A percentile compares a stretch with the other conserved stretches of the same genome.
Evolutionary conservation across 2,113 vertebrate genomes (phyloP).

Genomic region (Ophthalmolycus amberensis): DNA sequence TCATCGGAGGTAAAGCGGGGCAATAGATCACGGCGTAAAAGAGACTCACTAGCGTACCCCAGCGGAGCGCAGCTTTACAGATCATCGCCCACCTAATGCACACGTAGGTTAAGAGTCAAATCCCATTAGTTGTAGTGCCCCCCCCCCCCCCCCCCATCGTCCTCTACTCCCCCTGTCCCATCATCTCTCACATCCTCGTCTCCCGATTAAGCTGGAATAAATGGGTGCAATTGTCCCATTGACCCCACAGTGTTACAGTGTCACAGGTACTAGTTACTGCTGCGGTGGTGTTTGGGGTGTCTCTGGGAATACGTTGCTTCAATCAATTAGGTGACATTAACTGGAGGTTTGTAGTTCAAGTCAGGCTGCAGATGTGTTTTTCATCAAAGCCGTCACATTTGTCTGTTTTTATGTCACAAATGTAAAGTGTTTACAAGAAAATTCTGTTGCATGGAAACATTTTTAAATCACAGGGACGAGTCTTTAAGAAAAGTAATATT

Average conservation of each 20-base stretch:
- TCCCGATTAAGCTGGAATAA: conserved; percentile 73
- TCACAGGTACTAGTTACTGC: conserved; percentile 27
- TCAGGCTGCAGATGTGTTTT: neutral
- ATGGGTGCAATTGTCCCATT: conserved; percentile 60
- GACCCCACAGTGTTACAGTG: conserved; percentile 36
- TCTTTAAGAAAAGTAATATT: no score
- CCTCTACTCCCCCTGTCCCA: conserved; percentile 11
- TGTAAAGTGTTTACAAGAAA: neutral
- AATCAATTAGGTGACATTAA: conserved; percentile 4
- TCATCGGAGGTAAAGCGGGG: conserved; percentile 81
- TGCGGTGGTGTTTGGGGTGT: neutral
- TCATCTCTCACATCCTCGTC: conserved; percentile 25
- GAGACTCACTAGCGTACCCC: conserved; percentile 83
- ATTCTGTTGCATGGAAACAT: neutral
- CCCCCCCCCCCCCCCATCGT: conserved; percentile 27
- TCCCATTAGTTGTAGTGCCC: conserved; percentile 70
- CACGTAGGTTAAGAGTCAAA: conserved; percentile 83
- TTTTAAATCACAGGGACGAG: neutral
- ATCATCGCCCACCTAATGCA: conserved; percentile 85
- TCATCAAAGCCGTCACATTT: neutral
- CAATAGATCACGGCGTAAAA: conserved; percentile 87
- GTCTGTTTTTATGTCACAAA: neutral
- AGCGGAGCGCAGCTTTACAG: conserved; percentile 81
- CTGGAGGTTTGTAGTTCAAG: neutral
- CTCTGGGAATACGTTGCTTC: neutral